These are phyloP conservation scores for Campoplex nolae DNA, from an alignment of 2,888 invertebrate species.

Conservation along the genomic window DNA sequence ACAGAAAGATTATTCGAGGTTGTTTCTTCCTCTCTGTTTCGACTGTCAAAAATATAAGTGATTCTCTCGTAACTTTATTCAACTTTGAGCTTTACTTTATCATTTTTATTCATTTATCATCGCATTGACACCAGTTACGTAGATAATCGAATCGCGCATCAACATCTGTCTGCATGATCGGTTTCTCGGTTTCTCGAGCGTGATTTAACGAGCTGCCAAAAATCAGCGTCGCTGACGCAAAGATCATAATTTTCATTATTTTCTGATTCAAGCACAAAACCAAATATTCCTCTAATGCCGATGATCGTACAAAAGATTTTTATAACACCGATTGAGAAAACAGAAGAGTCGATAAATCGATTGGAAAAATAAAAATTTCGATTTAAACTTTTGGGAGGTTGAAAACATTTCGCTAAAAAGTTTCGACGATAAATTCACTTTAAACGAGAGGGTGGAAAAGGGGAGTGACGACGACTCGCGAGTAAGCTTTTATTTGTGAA, in stretches of 20 bases:
- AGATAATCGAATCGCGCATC: background rate
- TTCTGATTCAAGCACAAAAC: background rate
- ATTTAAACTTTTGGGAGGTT: background rate
- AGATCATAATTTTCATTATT: background rate
- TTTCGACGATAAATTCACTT: conserved; percentile 47
- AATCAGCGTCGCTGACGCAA: background rate
- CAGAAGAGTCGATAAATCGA: background rate
- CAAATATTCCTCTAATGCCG: background rate
- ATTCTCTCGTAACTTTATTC: background rate
- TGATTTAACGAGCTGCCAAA: too few relatives aligned
- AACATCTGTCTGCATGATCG: background rate
- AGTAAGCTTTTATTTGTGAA: conserved; percentile 18
- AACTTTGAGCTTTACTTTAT: background rate
- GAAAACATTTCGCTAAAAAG: background rate
- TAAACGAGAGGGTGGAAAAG: conserved; percentile 31
- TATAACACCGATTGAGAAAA: background rate
- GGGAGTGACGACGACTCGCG: background rate
- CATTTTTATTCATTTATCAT: background rate
- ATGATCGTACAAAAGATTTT: background rate
- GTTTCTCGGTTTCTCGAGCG: too few relatives aligned
- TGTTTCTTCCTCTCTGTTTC: background rate
- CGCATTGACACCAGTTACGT: too few relatives aligned
- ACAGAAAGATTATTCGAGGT: conserved; percentile 41
- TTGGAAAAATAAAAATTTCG: background rate
- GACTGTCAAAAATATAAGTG: background rate